A percentile compares a stretch with the other conserved stretches of the same genome.
phyloP scores from a whole-genome alignment of 1,140 invertebrate genomes.

The Batillaria attramentaria region DNA sequence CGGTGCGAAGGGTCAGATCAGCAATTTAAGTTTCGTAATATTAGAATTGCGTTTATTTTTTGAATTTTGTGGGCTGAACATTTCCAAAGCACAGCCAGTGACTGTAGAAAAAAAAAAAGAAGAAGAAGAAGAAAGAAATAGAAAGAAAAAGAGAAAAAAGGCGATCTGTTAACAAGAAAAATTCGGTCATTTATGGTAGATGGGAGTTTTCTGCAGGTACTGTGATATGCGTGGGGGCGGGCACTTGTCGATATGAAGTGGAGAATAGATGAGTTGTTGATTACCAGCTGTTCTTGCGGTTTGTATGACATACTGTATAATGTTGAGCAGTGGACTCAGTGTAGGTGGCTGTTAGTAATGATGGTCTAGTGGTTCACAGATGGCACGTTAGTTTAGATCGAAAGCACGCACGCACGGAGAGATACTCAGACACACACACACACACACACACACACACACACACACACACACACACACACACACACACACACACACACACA shows the following conservation, averaged over 20 bases:
- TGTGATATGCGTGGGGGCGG: no score
- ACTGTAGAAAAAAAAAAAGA: no score
- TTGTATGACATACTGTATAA: neutral
- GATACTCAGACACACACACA: neutral
- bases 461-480: conserved; percentile 1
- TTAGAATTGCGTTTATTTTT: no score
- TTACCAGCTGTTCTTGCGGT: neutral
- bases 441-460: neutral
- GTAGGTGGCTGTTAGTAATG: neutral
- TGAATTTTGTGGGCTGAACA: no score
- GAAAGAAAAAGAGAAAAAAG: no score
- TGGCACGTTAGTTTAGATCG: neutral
- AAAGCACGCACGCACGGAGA: neutral
- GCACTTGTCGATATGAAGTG: neutral
- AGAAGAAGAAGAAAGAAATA: no score
- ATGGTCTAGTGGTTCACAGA: neutral
- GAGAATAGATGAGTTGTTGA: neutral
- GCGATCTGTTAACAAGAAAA: no score
- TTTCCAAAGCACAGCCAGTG: no score
- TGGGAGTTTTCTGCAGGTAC: no score
- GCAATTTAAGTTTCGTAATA: no score
- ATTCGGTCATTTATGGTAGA: no score
- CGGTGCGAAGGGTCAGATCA: no score
- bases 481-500: neutral
- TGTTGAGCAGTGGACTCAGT: neutral